Evolutionary conservation across 2,797 vertebrate species (phyloP), one percentile per base, ranked within the genome.

Genomic region (Phyllotis vaccarum): DNA sequence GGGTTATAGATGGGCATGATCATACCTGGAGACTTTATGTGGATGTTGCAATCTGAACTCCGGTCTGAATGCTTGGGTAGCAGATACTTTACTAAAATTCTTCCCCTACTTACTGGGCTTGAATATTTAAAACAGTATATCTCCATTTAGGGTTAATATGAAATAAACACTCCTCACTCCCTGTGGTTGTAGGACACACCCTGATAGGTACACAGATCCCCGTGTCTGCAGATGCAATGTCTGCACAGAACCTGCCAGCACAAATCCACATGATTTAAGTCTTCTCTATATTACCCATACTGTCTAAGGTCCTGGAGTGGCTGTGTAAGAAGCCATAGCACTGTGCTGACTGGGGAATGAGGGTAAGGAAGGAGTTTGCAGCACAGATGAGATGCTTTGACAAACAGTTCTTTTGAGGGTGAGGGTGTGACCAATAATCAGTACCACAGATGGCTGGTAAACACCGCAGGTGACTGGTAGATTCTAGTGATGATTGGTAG

Each of bases 81-180:
- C 22, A 70, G 52, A 37, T 10, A 27, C 49, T 86, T 56, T 80
- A n/a, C 52, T 2, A 56, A 56, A 80, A 37, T 56, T 58, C 11
- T 24, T 58, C 34, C 12, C 27, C 54, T 34, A 91, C n/a, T 31
- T 31, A 58, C n/a, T 40, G 22, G 70, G 11, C n/a, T 66, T 70
- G 56, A 76, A 52, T 34, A 40, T n/a, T 62, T 81, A 29, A 27
- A 34, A 24, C 6, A 46, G 4, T 0, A 6, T 7, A 0, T 3
- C 10, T n/a, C 14, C 11, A 21, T 37, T 86, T 74, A 5, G 46
- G 21, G 0, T 1, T 27, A 1, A 5, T 0, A 0, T 56, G 31
- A 34, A 68, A 49, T 11, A 8, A 80, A 14, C 9, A 2, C 22
- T 7, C 6, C 8, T 85, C 6, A 2, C 3, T 21, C 34, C 16